These are phyloP conservation scores for Megaptera novaeangliae DNA, from an alignment of 2,113 vertebrate species.

Conservation along the genomic window DNA sequence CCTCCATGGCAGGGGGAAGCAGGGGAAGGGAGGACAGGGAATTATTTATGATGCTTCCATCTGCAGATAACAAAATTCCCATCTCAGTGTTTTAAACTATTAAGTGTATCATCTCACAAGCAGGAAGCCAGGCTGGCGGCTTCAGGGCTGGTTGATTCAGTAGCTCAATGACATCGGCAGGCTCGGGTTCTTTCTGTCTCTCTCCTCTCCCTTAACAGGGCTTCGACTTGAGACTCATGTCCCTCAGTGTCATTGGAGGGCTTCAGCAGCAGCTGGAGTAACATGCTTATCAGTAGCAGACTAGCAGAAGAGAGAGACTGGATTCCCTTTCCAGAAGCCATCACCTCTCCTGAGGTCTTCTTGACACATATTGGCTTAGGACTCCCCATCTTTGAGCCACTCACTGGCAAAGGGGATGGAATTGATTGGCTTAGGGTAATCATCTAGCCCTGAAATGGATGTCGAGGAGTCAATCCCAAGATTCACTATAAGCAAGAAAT, in stretches of 20 bases:
- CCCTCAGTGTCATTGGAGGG: not conserved
- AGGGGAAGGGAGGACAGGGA: not conserved
- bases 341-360: not conserved
- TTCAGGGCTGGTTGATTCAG: not conserved
- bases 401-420: not conserved
- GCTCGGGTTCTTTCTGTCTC: not conserved
- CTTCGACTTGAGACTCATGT: not conserved
- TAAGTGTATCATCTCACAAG: not conserved
- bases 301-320: not conserved
- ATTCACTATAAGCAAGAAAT: not conserved
- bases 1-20: not conserved
- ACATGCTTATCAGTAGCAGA: not conserved
- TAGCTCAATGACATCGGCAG: not conserved
- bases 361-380: not conserved
- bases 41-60: not conserved
- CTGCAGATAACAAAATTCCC: not conserved
- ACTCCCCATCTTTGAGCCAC: not conserved
- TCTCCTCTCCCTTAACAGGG: not conserved
- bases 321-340: not conserved
- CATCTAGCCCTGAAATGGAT: not conserved
- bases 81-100: not conserved
- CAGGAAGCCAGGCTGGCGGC: not conserved
- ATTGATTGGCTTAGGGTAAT: not conserved
- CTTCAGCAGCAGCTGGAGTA: not conserved
- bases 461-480: not conserved